phyloP scores from a whole-genome alignment of 2,888 invertebrate species.

The Agrotis segetum region DNA sequence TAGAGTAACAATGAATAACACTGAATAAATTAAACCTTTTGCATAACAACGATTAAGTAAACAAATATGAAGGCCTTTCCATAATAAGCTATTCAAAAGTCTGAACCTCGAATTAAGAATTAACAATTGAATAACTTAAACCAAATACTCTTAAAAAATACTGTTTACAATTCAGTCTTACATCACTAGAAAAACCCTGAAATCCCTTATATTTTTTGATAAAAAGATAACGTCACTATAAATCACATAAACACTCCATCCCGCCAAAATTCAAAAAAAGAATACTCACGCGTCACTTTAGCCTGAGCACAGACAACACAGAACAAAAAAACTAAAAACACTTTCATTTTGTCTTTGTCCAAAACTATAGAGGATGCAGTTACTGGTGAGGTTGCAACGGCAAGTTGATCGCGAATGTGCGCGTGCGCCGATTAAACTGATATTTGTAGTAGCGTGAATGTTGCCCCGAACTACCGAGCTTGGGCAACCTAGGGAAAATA shows the following conservation, averaged over 20 bases:
- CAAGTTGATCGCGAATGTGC: constrained; percentile 80
- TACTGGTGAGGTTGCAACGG: constrained; percentile 69
- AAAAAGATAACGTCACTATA: neutral
- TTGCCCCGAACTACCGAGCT: constrained; percentile 59
- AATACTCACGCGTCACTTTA: constrained; percentile 85
- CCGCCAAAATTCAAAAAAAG: constrained; percentile 3
- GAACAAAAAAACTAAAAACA: constrained; percentile 73
- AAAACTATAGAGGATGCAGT: constrained; percentile 47
- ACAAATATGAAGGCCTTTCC: constrained; percentile 31
- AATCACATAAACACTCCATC: neutral
- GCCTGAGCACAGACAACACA: constrained; percentile 77
- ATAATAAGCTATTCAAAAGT: neutral
- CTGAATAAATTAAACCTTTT: constrained; percentile 19
- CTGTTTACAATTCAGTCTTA: neutral
- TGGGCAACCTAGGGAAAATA: constrained; percentile 69
- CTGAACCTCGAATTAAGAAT: too few relatives aligned
- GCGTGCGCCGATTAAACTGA: constrained; percentile 78
- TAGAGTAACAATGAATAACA: constrained; percentile 27
- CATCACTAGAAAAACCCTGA: neutral
- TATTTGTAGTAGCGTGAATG: constrained; percentile 84
- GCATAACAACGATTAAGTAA: constrained; percentile 28
- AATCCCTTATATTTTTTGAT: too few relatives aligned
- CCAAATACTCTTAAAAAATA: neutral
- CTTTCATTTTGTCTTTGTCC: constrained; percentile 75
- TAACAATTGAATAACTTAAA: too few relatives aligned